phyloP scores from a whole-genome alignment of 2,797 vertebrate species.

The Antennarius maculatus region DNA sequence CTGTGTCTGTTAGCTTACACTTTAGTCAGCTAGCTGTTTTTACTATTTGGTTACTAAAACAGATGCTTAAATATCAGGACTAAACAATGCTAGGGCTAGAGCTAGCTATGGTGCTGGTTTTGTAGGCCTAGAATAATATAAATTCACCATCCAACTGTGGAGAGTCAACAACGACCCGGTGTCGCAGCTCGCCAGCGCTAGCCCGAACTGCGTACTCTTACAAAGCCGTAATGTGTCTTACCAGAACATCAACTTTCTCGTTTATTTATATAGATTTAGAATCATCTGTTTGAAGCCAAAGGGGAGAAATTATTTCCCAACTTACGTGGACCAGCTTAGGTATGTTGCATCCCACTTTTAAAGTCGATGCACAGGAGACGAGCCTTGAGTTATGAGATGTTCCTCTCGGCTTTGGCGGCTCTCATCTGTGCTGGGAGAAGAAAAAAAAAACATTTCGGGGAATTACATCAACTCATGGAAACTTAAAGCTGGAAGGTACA shows the following conservation, averaged over 20 bases:
- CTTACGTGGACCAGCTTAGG: conserved; percentile 40
- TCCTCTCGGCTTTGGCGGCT: conserved; percentile 19
- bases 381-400: conserved; percentile 43
- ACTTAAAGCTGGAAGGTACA: conserved; percentile 3
- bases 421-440: conserved; percentile 15
- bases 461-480: conserved; percentile 25
- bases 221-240: not conserved
- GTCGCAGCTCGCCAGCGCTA: conserved; percentile 16
- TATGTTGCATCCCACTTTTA: conserved; percentile 33
- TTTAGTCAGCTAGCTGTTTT: not conserved
- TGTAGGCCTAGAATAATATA: conserved; percentile 52
- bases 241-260: not conserved
- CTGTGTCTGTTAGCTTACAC: fast-evolving
- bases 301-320: conserved; percentile 37
- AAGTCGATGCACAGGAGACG: conserved; percentile 41
- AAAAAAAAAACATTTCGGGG: conserved; percentile 27
- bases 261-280: not conserved
- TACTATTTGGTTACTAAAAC: not conserved
- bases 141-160: conserved; percentile 16
- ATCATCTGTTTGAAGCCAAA: conserved; percentile 1
- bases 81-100: not conserved
- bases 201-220: not conserved
- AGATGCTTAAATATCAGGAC: not conserved
- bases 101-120: conserved; percentile 37
- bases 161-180: conserved; percentile 41